phyloP scores from a whole-genome alignment of 2,888 invertebrate species.

The Salticus scenicus region DNA sequence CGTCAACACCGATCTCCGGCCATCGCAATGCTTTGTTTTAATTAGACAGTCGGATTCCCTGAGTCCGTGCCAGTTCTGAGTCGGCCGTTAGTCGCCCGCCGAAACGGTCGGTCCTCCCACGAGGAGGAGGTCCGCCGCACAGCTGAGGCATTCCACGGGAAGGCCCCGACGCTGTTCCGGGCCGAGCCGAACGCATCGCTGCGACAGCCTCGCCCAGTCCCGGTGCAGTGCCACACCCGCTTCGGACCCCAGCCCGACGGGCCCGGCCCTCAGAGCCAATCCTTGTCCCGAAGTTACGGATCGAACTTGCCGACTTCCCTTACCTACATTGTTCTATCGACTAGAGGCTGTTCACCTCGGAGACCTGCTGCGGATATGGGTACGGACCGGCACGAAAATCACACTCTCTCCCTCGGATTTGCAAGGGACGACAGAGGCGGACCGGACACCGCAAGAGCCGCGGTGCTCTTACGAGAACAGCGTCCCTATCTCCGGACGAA shows the following conservation, averaged over 20 bases:
- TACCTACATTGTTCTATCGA: slow-evolving; percentile 83
- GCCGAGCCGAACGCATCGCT: slow-evolving; percentile 70
- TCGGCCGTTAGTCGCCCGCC: slow-evolving; percentile 66
- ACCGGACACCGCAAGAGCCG: slow-evolving; percentile 74
- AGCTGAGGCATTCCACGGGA: slow-evolving; percentile 74
- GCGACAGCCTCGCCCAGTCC: slow-evolving; percentile 74
- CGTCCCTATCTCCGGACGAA: slow-evolving; percentile 76
- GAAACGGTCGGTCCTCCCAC: slow-evolving; percentile 51
- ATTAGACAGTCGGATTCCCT: slow-evolving; percentile 78
- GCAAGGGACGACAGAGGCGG: slow-evolving; percentile 3
- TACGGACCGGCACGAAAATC: slow-evolving; percentile 65
- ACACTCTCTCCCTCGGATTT: slow-evolving; percentile 15
- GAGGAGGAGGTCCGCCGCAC: slow-evolving; percentile 65
- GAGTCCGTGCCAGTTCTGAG: slow-evolving; percentile 76
- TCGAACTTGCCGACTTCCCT: slow-evolving; percentile 83
- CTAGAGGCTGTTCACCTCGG: slow-evolving; percentile 84
- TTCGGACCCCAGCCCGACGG: slow-evolving; percentile 80
- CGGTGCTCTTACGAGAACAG: slow-evolving; percentile 30
- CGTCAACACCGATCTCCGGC: slow-evolving; percentile 75
- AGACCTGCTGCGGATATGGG: slow-evolving; percentile 85
- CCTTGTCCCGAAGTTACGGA: slow-evolving; percentile 81
- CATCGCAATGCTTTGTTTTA: slow-evolving; percentile 78
- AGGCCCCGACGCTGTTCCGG: slow-evolving; percentile 73
- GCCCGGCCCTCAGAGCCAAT: slow-evolving; percentile 84
- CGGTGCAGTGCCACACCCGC: slow-evolving; percentile 74